Conservation (phyloP, 2,797 vertebrate species). For the Channallabes apus region DNA sequence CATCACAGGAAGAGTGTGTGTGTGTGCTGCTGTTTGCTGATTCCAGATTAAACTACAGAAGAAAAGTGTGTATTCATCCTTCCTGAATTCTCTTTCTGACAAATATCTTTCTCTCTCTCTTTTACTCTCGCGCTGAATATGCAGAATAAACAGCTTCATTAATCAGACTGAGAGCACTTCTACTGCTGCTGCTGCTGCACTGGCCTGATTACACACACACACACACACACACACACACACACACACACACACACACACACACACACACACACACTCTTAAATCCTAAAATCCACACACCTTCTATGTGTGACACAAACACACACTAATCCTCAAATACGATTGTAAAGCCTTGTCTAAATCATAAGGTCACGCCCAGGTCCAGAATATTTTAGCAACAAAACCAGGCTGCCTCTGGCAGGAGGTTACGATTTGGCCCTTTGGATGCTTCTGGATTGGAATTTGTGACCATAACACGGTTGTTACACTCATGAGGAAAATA, state of each 20-base stretch:
- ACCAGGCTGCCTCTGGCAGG: neutral
- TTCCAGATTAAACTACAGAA: neutral
- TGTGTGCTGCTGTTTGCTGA: neutral
- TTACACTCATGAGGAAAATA: neutral
- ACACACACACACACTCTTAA: conserved; percentile 6
- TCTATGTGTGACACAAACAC: neutral
- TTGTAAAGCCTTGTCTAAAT: neutral
- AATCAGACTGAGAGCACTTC: conserved; percentile 53
- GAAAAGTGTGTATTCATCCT: neutral
- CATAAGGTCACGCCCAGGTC: neutral
- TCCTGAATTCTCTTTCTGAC: conserved; percentile 9
- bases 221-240: conserved; percentile 21
- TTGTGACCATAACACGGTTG: neutral
- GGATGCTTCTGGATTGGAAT: no score
- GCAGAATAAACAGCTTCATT: conserved; percentile 55
- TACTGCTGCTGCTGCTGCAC: conserved; percentile 15
- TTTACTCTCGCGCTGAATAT: conserved; percentile 32
- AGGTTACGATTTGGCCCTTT: neutral
- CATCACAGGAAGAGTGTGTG: neutral
- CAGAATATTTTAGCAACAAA: neutral
- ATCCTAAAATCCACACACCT: conserved; percentile 10
- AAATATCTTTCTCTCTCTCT: conserved; percentile 42
- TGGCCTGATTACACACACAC: conserved; percentile 45
- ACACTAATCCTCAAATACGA: neutral
- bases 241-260: conserved; percentile 17